Evolutionary conservation across 2,888 invertebrate genomes (phyloP), one percentile per base, ranked within the genome.

Genomic region (Drosophila cracens): DNA sequence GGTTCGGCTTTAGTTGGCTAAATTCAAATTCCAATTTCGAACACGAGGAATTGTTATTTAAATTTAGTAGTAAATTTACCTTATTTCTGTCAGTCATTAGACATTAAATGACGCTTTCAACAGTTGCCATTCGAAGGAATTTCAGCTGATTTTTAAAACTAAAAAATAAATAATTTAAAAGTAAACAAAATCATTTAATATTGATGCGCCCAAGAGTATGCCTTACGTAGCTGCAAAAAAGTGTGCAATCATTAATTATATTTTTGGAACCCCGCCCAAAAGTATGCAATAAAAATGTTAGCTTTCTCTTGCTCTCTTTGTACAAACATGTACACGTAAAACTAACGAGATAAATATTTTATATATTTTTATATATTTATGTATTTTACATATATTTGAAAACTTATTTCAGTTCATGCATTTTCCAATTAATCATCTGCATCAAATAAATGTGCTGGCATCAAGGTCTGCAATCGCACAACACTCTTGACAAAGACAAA

Each of bases 1-100:
- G 67, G 60, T 70, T 61, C 36, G 31, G 2, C 13, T 52, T 40
- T 53, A 62, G 56, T 40, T 18, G 34, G 27, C 43, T 62, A 43
- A 64, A 59, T 62, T 54, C 16, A 54, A 54, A 73, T 65, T 48
- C 8, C 8, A 21, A 53, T 34, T 34, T 6, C 29, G 16, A 48
- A 36, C 7, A 31, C 21, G 3, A 16, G 27, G 13, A 56, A 25
- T 33, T 16, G 21, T 13, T 33, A 29, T 21, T 52, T 54, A 49
- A 27, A 16, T 8, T 48, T 18, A 21, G n/a, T 4, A 13, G 11
- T 4, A 13, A 31, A 52, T 16, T 25, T 4, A 46, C 2, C 4
- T 46, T 16, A 46, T 46, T 25, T 46, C 16, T 46, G 16, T 25
- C 27, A 46, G 25, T 16, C 16, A 33, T 16, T 46, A 16, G 16